Evolutionary conservation across 2,797 vertebrate species (phyloP).

Genomic region (Hapalemur alaotrensis): DNA sequence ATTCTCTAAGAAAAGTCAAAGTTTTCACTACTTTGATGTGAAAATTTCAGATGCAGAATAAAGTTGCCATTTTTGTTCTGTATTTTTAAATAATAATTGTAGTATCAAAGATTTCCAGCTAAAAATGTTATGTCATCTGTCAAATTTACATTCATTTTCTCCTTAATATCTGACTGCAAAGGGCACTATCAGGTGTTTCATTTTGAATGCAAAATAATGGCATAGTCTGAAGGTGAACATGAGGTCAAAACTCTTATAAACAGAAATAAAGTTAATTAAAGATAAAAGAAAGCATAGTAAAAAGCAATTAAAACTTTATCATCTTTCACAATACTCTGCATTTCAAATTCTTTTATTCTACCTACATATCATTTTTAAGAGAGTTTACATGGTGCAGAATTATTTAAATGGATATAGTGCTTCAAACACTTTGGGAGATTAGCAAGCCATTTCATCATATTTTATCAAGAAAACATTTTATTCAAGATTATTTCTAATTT

Average conservation of each 20-base stretch:
- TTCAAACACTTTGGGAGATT: neutral
- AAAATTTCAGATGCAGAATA: neutral
- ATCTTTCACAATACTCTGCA: neutral
- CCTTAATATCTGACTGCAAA: neutral
- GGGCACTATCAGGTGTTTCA: neutral
- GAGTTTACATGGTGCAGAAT: neutral
- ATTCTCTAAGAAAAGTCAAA: neutral
- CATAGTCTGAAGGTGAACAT: neutral
- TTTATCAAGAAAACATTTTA: neutral
- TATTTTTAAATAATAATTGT: neutral
- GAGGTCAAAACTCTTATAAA: neutral
- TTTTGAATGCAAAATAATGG: constrained; percentile 3
- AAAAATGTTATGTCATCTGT: neutral
- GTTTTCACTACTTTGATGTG: neutral
- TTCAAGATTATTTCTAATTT: neutral
- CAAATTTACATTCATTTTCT: neutral
- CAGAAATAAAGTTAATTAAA: neutral
- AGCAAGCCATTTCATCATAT: neutral
- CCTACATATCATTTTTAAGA: neutral
- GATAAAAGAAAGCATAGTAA: neutral
- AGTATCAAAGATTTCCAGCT: neutral
- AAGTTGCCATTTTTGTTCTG: neutral
- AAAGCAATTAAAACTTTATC: neutral
- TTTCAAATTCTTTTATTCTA: neutral
- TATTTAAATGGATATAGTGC: neutral